phyloP scores from a whole-genome alignment of 2,888 invertebrate genomes.

The Calephelis perditalis region DNA sequence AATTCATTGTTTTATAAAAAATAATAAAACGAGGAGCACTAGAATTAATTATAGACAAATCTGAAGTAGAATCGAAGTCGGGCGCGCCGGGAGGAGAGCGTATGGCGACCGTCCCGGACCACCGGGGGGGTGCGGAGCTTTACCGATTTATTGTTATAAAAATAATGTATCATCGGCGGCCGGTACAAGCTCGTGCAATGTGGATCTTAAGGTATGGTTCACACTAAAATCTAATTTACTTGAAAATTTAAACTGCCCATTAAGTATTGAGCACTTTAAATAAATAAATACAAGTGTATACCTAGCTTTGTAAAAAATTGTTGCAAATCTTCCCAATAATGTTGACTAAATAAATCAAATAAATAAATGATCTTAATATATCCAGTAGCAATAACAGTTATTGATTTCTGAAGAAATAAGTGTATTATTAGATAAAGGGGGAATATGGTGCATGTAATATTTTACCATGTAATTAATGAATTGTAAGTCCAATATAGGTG shows the following conservation, averaged over 20 bases:
- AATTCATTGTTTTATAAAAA: neutral
- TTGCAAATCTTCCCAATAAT: too few species aligned
- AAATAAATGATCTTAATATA: too few species aligned
- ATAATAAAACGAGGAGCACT: conserved; percentile 19
- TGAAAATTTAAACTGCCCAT: neutral
- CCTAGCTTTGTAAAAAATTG: too few species aligned
- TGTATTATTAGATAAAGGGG: too few species aligned
- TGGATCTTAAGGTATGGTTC: neutral
- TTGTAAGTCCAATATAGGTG: too few species aligned
- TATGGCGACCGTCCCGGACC: conserved; percentile 44
- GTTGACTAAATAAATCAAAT: too few species aligned
- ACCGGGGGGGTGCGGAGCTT: conserved; percentile 67
- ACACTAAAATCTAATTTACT: neutral
- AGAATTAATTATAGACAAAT: conserved; percentile 28
- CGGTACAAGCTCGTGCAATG: conserved; percentile 63
- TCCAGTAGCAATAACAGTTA: too few species aligned
- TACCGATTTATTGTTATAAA: conserved; percentile 78
- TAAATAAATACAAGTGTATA: too few species aligned
- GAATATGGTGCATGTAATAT: too few species aligned
- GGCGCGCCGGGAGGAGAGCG: conserved; percentile 28
- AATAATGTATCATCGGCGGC: conserved; percentile 74
- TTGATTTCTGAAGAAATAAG: too few species aligned
- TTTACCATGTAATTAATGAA: too few species aligned
- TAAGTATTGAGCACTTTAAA: too few species aligned
- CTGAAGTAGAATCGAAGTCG: conserved; percentile 29